A percentile compares a stretch with the other conserved stretches of the same genome.
These are phyloP conservation scores for Alviniconcha marisindica DNA, from an alignment of 1,140 invertebrate genomes.

Conservation along the genomic window DNA sequence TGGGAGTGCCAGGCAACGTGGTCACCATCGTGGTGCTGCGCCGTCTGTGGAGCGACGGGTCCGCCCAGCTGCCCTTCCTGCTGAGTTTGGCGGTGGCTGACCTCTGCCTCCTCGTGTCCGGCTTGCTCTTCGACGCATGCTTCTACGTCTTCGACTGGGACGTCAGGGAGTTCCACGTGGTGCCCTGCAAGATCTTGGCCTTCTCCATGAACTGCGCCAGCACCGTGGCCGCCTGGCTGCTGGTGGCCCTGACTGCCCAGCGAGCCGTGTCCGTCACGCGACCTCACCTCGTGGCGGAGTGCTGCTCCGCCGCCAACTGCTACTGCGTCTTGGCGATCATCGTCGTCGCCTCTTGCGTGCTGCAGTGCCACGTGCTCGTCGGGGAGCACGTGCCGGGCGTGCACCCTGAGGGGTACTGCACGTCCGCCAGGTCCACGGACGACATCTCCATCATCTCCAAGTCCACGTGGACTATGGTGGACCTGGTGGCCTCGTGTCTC, in stretches of 20 bases:
- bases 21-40: not conserved
- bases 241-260: not conserved
- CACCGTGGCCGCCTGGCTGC: not conserved
- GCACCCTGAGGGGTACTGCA: not conserved
- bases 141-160: not conserved
- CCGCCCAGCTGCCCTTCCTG: not conserved
- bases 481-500: not conserved
- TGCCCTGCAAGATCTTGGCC: not conserved
- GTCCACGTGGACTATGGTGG: not conserved
- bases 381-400: not conserved
- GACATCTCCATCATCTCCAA: not conserved
- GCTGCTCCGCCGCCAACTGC: not conserved
- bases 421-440: not conserved
- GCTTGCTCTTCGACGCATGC: not conserved
- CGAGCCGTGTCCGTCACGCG: not conserved
- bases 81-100: not conserved
- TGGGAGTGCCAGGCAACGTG: conserved; percentile 11
- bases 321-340: not conserved
- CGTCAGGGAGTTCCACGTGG: not conserved
- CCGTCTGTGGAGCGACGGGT: not conserved
- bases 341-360: not conserved
- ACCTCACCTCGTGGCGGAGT: not conserved
- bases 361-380: not conserved
- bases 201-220: not conserved
- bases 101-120: not conserved